Evolutionary conservation across 2,113 vertebrate genomes (phyloP).

Genomic region (Sturnira hondurensis): DNA sequence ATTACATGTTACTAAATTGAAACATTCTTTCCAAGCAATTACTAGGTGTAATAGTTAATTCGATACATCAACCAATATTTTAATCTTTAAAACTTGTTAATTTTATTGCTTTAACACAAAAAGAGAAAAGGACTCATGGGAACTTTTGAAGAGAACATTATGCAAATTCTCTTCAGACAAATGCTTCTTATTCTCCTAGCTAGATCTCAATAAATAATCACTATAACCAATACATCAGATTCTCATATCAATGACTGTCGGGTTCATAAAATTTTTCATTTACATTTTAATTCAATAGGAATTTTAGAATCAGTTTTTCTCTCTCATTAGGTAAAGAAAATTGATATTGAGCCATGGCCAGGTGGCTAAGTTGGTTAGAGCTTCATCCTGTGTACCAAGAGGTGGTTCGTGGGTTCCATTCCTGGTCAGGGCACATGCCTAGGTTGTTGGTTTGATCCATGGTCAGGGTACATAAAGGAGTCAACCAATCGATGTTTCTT

Average conservation of each 20-base stretch:
- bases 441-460: too few species aligned
- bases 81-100: neutral
- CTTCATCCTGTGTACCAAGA: too few species aligned
- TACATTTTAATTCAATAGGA: neutral
- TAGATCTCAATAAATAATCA: neutral
- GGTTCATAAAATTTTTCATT: neutral
- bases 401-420: too few species aligned
- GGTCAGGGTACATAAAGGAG: too few species aligned
- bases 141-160: constrained; percentile 5
- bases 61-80: neutral
- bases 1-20: constrained; percentile 1
- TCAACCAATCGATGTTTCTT: too few species aligned
- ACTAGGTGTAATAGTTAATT: neutral
- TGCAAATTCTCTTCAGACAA: neutral
- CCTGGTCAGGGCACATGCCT: too few species aligned
- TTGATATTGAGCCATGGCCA: neutral
- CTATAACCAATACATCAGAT: neutral
- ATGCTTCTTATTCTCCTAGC: neutral
- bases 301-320: neutral
- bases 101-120: neutral
- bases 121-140: neutral
- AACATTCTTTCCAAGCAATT: constrained; percentile 33
- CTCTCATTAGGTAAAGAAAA: neutral
- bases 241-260: neutral
- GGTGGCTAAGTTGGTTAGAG: too few species aligned